Percentiles rank a stretch among this genome's conserved stretches.
phyloP scores from a whole-genome alignment of 23 tunicate species.

The Styela clava region DNA sequence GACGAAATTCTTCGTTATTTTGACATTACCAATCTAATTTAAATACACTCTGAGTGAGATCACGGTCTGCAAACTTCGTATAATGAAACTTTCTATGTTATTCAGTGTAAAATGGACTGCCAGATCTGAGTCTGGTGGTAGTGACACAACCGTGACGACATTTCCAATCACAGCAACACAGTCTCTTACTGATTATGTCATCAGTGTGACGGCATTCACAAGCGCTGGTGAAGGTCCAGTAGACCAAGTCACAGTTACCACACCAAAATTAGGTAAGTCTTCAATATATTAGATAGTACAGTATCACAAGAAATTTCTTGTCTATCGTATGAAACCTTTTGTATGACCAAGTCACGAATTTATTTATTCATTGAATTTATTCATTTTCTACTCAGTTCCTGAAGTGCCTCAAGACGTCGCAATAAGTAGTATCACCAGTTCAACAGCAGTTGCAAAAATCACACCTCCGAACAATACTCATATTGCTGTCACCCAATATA shows the following conservation, averaged over 20 bases:
- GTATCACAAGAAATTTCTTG: too few species aligned
- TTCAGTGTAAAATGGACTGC: conserved; percentile 1
- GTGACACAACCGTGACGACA: not conserved
- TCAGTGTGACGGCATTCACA: conserved; percentile 5
- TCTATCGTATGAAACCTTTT: too few species aligned
- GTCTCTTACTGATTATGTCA: not conserved
- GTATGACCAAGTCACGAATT: too few species aligned
- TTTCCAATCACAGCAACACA: not conserved
- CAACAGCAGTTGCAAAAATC: not conserved
- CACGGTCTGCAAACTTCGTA: too few species aligned
- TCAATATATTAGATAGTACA: too few species aligned
- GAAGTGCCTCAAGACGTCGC: not conserved
- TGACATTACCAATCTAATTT: too few species aligned
- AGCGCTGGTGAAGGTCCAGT: conserved; percentile 12
- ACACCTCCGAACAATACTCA: not conserved
- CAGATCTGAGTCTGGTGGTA: not conserved
- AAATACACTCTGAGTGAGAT: too few species aligned
- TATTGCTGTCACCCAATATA: not conserved
- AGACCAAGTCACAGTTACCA: not conserved
- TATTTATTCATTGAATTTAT: too few species aligned
- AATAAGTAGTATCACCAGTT: not conserved
- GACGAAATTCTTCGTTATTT: too few species aligned
- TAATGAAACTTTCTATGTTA: not conserved
- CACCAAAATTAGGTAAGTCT: conserved; percentile 13
- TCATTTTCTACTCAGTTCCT: not conserved